Base-by-base conservation (phyloP, 2,113 vertebrate species). In the Tapirus terrestris region DNA sequence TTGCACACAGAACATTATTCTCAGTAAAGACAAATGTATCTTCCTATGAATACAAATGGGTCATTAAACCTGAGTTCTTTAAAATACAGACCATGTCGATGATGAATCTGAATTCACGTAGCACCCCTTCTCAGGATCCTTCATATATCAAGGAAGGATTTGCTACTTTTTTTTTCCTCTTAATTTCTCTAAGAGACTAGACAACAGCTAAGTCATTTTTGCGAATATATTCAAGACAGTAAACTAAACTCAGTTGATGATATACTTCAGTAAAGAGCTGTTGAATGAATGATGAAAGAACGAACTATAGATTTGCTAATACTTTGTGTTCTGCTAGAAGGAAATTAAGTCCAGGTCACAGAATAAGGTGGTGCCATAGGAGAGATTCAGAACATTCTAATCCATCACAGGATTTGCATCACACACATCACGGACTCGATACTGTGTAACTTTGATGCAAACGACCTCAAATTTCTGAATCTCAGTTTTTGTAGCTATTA, bases 21-120 rank as follows among this genome's bases (percentile, higher is more conserved):
- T 93, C 67, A 73, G 58, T 75, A 73, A 95, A 85, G 48, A 90
- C 43, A 92, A 61, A 31, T 75, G 4, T 68, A 79, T 90, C 73
- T 75, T 79, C 48, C 58, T 84, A 73, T 68, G 43, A 87, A 67
- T 61, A 48, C 39, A 90, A 90, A 75, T 29, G 79, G 17, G 17
- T 60, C 45, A 85, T 63, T 72, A 72, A 83, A 65, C 9, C 29
- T 39, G 9, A 95, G 45, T 79, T 27, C 21, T 92, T 91, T 48
- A 94, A 36, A 92, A 76, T 58, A 39, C 17, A 39, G 23, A 81
- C 36, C 18, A 25, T 76, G 20, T n/a, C 88, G 53, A 31, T 93
- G 39, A 70, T 36, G 23, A 21, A 86, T 45, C n/a, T 45, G 17
- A 65, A 81, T 36, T 8, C 21, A 53, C 29, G 73, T 13, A 75